These are phyloP conservation scores for Camponotus pennsylvanicus DNA, from an alignment of 1,140 invertebrate species.

Conservation along the genomic window DNA sequence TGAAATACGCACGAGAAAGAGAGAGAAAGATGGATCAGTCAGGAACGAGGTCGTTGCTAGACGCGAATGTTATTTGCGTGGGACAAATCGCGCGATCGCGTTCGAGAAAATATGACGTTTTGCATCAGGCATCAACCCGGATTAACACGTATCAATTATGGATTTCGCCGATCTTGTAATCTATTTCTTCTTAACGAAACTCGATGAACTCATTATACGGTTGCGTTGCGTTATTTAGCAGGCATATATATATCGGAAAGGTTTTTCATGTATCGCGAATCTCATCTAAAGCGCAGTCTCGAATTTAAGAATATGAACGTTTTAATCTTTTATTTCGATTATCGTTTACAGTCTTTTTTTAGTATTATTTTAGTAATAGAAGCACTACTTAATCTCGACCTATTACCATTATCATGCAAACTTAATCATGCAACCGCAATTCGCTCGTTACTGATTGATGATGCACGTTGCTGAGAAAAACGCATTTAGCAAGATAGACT, in stretches of 20 bases:
- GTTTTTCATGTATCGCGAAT: neutral
- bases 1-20: slow-evolving; percentile 14
- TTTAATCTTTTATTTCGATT: neutral
- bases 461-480: neutral
- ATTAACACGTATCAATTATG: neutral
- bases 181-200: slow-evolving; percentile 15
- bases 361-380: neutral
- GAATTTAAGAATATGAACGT: slow-evolving; percentile 2
- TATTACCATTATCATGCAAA: neutral
- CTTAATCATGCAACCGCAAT: neutral
- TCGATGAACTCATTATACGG: neutral
- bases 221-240: neutral
- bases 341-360: neutral
- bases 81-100: neutral
- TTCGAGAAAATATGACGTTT: slow-evolving; percentile 9
- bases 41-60: slow-evolving; percentile 20
- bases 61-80: slow-evolving; percentile 31
- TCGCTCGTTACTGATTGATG: neutral
- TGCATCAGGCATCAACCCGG: neutral
- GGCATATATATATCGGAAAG: neutral
- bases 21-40: slow-evolving; percentile 12
- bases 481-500: neutral
- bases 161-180: neutral
- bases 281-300: neutral
- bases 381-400: neutral